Evolutionary conservation across 1,140 invertebrate genomes (phyloP).

Genomic region (Triops longicaudatus): DNA sequence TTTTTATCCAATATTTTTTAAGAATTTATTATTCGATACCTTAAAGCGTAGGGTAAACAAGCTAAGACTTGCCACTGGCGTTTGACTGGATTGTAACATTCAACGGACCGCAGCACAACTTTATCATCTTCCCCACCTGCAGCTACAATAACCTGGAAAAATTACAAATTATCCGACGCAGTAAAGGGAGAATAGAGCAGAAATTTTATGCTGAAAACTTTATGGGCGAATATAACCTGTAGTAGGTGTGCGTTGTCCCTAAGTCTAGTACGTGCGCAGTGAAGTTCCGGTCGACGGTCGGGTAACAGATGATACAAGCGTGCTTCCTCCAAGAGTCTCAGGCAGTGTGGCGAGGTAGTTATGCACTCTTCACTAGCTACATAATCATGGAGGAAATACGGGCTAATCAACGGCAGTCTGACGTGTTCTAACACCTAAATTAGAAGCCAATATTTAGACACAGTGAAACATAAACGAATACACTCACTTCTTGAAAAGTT

Average conservation of each 20-base stretch:
- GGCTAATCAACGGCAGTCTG: slow-evolving; percentile 47
- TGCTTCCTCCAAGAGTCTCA: slow-evolving; percentile 44
- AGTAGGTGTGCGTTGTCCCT: slow-evolving; percentile 36
- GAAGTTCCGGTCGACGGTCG: slow-evolving; percentile 42
- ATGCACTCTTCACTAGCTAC: slow-evolving; percentile 43
- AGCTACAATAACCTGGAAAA: slow-evolving; percentile 45
- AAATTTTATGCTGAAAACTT: background rate
- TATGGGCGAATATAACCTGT: slow-evolving; percentile 31
- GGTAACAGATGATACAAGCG: slow-evolving; percentile 46
- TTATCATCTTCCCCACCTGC: slow-evolving; percentile 51
- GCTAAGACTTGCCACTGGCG: slow-evolving; percentile 40
- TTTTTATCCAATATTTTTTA: slow-evolving; percentile 2
- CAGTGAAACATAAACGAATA: background rate
- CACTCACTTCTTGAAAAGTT: slow-evolving; percentile 38
- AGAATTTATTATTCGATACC: background rate
- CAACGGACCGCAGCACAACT: slow-evolving; percentile 47
- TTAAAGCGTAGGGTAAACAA: slow-evolving; percentile 43
- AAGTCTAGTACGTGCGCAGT: slow-evolving; percentile 38
- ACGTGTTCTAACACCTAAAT: slow-evolving; percentile 46
- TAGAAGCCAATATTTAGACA: slow-evolving; percentile 24
- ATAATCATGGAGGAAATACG: slow-evolving; percentile 51
- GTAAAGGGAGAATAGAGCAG: background rate
- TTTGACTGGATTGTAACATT: slow-evolving; percentile 44
- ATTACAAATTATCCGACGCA: background rate
- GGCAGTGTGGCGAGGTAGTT: slow-evolving; percentile 39